A percentile compares a stretch with the other conserved stretches of the same genome.
Evolutionary conservation across 2,797 vertebrate genomes (phyloP).

Genomic region (Perodicticus potto): DNA sequence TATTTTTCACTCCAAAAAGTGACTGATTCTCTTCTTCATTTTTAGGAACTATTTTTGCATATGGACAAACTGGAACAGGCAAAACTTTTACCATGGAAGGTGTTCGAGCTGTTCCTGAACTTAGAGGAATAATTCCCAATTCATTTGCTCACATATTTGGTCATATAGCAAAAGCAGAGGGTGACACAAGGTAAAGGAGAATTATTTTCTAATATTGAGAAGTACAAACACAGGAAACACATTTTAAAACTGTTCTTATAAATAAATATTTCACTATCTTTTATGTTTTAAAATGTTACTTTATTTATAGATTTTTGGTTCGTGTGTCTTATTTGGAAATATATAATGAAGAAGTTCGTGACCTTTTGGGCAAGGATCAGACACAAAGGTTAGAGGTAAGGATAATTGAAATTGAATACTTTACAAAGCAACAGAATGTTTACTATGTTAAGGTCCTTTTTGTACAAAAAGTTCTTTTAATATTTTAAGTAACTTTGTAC

Average conservation of each 20-base stretch:
- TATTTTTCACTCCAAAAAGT: slow-evolving; percentile 26
- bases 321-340: slow-evolving; percentile 99
- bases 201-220: slow-evolving; percentile 39
- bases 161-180: slow-evolving; percentile 99
- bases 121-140: slow-evolving; percentile 99
- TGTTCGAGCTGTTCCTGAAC: slow-evolving; percentile 96
- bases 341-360: slow-evolving; percentile 98
- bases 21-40: slow-evolving; percentile 52
- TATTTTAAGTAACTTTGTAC: background rate
- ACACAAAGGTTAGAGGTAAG: slow-evolving; percentile 97
- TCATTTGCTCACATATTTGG: slow-evolving; percentile 99
- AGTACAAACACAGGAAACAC: background rate
- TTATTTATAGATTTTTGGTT: slow-evolving; percentile 94
- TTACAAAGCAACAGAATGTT: background rate
- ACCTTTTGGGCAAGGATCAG: slow-evolving; percentile 98
- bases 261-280: background rate
- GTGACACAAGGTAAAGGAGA: slow-evolving; percentile 94
- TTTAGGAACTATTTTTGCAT: slow-evolving; percentile 98
- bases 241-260: background rate
- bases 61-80: slow-evolving; percentile 98
- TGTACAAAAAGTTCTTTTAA: slow-evolving; percentile 21
- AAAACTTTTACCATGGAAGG: slow-evolving; percentile 99
- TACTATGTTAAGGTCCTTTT: slow-evolving; percentile 27
- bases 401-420: slow-evolving; percentile 44
- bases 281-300: slow-evolving; percentile 46